Evolutionary conservation across 2,888 invertebrate genomes (phyloP), one percentile per base, ranked within the genome.

Genomic region (Ceraclea dissimilis): DNA sequence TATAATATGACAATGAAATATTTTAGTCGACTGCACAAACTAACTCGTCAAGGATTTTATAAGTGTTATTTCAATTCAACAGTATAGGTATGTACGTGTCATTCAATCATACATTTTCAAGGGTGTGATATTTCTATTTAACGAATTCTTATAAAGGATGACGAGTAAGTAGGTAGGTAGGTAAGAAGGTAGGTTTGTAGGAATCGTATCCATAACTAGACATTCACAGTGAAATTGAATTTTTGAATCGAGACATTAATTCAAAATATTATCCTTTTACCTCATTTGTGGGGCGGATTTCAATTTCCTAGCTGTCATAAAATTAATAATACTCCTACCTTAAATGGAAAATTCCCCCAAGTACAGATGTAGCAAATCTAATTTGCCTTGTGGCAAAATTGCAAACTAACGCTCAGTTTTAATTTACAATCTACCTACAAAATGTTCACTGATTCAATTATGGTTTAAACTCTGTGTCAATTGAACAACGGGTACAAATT

Each of bases 231-330:
- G 39, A 39, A 39, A 39, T 39, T 39, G 39, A 39, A 39, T 39
- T 39, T 39, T 39, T 39, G 39, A 39, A 39, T 39, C 39, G 39
- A n/a, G 13, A 39, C 39, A 39, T 39, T 39, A 39, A 39, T 39
- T 39, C 39, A 39, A 39, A 39, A 39, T 39, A 13, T 39, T 39
- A 39, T 39, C 39, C 39, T 5, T 39, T 39, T 39, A 39, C 39
- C 39, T 39, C 39, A 39, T 39, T 39, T 39, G 39, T 13, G 39
- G 39, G 39, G 39, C 16, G 39, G 39, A 39, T 39, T 39, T 39
- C 39, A 39, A 39, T 39, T 39, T 39, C 39, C 39, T 39, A 39
- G 39, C 39, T 39, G 39, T 39, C 39, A 39, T 39, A 39, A 39
- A 39, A 39, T 39, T 39, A 39, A 39, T 39, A 13, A 39, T 13